A percentile compares a stretch with the other conserved stretches of the same genome.
Evolutionary conservation across 2,888 invertebrate genomes (phyloP).

Genomic region (Macrosiphum euphorbiae): DNA sequence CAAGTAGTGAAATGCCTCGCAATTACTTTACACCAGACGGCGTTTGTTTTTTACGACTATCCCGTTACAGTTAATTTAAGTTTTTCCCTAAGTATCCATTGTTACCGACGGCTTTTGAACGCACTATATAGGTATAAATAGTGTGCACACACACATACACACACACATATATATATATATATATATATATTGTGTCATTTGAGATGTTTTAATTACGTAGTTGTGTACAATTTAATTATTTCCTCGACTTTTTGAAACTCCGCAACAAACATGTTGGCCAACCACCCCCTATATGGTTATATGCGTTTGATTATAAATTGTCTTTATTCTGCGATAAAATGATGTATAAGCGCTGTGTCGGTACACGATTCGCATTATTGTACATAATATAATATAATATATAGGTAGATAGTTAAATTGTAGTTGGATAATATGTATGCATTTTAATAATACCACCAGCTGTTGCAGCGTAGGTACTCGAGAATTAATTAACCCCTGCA

Average conservation of each 20-base stretch:
- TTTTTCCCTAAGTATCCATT: neutral
- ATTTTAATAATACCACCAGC: neutral
- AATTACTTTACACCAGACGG: neutral
- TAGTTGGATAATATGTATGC: neutral
- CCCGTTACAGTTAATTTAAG: constrained; percentile 1
- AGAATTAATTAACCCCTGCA: neutral
- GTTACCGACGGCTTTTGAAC: neutral
- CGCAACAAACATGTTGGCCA: neutral
- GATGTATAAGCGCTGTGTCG: neutral
- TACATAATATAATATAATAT: neutral
- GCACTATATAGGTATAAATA: neutral
- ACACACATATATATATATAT: neutral
- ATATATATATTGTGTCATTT: neutral
- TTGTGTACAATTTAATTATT: neutral
- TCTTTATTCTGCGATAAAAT: neutral
- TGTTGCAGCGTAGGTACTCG: neutral
- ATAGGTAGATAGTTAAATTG: neutral
- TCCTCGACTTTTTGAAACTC: neutral
- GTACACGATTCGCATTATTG: neutral
- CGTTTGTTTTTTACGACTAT: constrained; percentile 18
- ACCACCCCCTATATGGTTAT: neutral
- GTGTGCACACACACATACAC: too few species aligned
- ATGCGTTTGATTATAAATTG: neutral
- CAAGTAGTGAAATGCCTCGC: neutral
- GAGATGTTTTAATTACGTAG: neutral